Evolutionary conservation across 2,113 vertebrate species (phyloP).

Genomic region (Strix aluco): DNA sequence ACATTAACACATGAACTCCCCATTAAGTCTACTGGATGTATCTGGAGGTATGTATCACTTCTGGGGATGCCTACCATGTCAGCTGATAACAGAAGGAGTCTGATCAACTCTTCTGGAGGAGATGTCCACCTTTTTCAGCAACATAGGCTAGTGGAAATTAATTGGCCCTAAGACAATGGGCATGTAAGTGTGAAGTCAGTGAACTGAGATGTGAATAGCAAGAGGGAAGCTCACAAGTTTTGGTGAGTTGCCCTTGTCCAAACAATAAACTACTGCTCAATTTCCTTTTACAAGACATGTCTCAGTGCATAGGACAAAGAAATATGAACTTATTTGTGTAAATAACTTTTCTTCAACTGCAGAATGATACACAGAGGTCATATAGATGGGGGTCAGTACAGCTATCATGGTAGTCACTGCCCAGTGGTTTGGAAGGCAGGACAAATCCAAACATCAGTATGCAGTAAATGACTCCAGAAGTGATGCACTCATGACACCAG

Average conservation of each 20-base stretch:
- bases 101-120: rapidly evolving
- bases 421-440: neutral
- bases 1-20: neutral
- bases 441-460: neutral
- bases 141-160: neutral
- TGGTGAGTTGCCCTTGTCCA: neutral
- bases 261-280: neutral
- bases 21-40: neutral
- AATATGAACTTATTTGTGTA: neutral
- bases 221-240: neutral
- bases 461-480: rapidly evolving
- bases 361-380: neutral
- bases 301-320: neutral
- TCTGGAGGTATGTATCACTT: neutral
- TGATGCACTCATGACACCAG: neutral
- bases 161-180: neutral
- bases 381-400: neutral
- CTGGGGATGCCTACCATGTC: neutral
- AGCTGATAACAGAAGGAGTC: neutral
- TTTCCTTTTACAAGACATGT: neutral
- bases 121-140: neutral
- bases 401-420: neutral
- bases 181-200: neutral
- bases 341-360: neutral
- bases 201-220: neutral